Conservation (phyloP, 35 echinoderm and acorn worm species). For the Antedon bifida region DNA sequence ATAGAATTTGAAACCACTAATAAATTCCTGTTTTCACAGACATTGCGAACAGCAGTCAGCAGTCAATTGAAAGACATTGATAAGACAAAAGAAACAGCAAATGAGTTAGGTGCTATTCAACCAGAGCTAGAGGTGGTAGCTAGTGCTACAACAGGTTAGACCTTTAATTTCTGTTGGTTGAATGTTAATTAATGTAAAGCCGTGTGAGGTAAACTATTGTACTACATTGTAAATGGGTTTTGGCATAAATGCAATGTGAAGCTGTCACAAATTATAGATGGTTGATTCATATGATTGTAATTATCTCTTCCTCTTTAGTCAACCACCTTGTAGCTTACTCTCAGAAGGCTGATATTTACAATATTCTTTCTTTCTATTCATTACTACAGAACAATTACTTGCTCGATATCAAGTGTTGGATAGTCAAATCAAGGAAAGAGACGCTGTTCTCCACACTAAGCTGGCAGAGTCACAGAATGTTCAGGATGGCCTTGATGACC, state of each 20-base stretch:
- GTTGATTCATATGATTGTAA: too few species aligned
- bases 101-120: slow-evolving; percentile 63
- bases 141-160: slow-evolving; percentile 18
- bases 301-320: too few species aligned
- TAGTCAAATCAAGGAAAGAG: slow-evolving; percentile 51
- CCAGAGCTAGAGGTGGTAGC: slow-evolving; percentile 59
- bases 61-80: slow-evolving; percentile 79
- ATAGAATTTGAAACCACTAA: too few species aligned
- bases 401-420: slow-evolving; percentile 73
- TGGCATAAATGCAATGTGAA: too few species aligned
- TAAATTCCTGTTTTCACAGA: neutral
- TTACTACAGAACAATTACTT: slow-evolving; percentile 35
- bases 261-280: too few species aligned
- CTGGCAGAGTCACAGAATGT: slow-evolving; percentile 77
- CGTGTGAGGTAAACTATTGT: too few species aligned
- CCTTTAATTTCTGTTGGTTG: too few species aligned
- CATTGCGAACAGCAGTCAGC: slow-evolving; percentile 47
- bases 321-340: too few species aligned
- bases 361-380: neutral
- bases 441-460: slow-evolving; percentile 66
- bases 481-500: slow-evolving; percentile 77
- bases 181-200: too few species aligned
- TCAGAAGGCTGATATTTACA: too few species aligned
- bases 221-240: too few species aligned
- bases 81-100: slow-evolving; percentile 64